Evolutionary conservation across 2,113 vertebrate genomes (phyloP).

Genomic region (Galeopterus variegatus): DNA sequence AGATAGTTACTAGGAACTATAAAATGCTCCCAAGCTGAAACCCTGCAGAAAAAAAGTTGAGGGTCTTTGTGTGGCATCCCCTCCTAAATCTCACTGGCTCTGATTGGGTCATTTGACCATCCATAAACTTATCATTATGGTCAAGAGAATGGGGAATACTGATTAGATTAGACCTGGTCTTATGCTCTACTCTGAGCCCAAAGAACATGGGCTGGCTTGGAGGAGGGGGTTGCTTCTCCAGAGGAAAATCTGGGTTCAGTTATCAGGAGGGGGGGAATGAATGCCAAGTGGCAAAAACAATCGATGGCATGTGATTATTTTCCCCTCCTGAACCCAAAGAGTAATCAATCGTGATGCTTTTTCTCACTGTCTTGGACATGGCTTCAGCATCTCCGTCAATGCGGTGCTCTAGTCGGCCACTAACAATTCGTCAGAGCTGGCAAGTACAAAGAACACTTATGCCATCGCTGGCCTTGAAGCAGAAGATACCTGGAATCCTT

Average conservation of each 20-base stretch:
- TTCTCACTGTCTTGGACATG: not conserved
- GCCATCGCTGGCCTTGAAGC: not conserved
- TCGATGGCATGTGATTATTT: not conserved
- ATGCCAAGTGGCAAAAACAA: not conserved
- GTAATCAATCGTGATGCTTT: not conserved
- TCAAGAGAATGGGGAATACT: not conserved
- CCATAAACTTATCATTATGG: not conserved
- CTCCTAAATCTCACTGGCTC: not conserved
- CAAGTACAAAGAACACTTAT: not conserved
- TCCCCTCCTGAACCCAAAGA: not conserved
- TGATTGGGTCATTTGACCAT: not conserved
- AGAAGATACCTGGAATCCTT: not conserved
- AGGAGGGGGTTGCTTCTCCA: not conserved
- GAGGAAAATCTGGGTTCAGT: not conserved
- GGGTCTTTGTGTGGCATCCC: not conserved
- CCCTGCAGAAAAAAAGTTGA: not conserved
- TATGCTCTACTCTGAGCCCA: not conserved
- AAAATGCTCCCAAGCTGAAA: constrained; percentile 2
- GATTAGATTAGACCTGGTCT: not conserved
- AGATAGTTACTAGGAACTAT: not conserved
- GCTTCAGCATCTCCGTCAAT: not conserved
- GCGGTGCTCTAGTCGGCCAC: not conserved
- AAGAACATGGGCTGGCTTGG: not conserved
- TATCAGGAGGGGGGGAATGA: not conserved
- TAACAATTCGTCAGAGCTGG: not conserved